phyloP scores from a whole-genome alignment of 2,888 invertebrate species.

The Drosophila mayaguana region DNA sequence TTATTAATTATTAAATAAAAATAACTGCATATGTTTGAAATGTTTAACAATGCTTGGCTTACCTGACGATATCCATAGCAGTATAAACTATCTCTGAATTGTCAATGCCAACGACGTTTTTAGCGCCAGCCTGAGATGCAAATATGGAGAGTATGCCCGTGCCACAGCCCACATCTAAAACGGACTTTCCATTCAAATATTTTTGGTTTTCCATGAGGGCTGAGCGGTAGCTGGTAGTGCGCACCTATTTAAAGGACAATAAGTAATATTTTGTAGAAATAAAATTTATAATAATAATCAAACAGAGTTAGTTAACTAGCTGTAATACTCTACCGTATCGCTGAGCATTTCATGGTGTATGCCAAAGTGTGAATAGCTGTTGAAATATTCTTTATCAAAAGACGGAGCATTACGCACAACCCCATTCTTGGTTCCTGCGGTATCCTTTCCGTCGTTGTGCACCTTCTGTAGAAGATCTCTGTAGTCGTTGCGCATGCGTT shows the following conservation, averaged over 20 bases:
- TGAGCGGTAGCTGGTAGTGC: conserved; percentile 94
- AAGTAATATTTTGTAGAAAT: neutral
- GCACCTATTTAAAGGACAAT: conserved; percentile 83
- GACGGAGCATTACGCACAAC: conserved; percentile 67
- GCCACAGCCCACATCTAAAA: conserved; percentile 98
- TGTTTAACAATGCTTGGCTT: conserved; percentile 41
- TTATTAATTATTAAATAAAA: no score
- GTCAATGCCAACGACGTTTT: conserved; percentile 96
- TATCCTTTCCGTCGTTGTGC: conserved; percentile 28
- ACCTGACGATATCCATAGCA: conserved; percentile 97
- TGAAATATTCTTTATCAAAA: conserved; percentile 91
- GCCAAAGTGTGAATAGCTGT: conserved; percentile 94
- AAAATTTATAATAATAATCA: no score
- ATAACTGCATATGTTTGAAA: no score
- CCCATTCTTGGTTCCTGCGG: conserved; percentile 59
- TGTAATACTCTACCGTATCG: conserved; percentile 86
- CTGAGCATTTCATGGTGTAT: conserved; percentile 98
- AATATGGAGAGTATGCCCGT: conserved; percentile 99
- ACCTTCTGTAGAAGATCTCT: conserved; percentile 72
- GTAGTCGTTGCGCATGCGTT: conserved; percentile 80
- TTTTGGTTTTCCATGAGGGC: conserved; percentile 91
- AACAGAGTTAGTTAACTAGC: neutral
- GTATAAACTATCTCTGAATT: conserved; percentile 98
- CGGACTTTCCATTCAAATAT: conserved; percentile 89
- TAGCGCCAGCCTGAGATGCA: conserved; percentile 96